phyloP scores from a whole-genome alignment of 2,113 vertebrate species.

The Etheostoma cragini region DNA sequence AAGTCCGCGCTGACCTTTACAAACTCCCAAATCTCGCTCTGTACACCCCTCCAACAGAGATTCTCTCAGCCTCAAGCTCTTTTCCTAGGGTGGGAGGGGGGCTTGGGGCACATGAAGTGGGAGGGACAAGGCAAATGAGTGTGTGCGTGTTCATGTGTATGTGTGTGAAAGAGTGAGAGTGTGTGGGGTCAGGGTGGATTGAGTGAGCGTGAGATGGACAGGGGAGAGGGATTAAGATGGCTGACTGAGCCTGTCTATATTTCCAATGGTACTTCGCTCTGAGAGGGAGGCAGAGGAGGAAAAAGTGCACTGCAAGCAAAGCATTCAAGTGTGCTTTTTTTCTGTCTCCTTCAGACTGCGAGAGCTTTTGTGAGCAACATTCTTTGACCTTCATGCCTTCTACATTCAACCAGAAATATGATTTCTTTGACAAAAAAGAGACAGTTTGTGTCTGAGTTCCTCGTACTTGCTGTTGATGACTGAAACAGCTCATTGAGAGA shows the following conservation, averaged over 20 bases:
- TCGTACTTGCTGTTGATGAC: slow-evolving; percentile 4
- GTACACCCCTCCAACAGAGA: slow-evolving; percentile 80
- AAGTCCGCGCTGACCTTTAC: slow-evolving; percentile 96
- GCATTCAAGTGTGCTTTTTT: slow-evolving; percentile 72
- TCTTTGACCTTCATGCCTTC: slow-evolving; percentile 37
- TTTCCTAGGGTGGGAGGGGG: slow-evolving; percentile 83
- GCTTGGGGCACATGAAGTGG: slow-evolving; percentile 78
- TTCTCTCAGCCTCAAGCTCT: slow-evolving; percentile 81
- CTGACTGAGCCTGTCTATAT: slow-evolving; percentile 84
- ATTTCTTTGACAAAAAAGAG: slow-evolving; percentile 22
- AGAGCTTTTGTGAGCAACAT: slow-evolving; percentile 47
- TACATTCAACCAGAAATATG: slow-evolving; percentile 45
- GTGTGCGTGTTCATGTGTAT: slow-evolving; percentile 74
- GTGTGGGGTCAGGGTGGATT: slow-evolving; percentile 84
- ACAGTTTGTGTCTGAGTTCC: slow-evolving; percentile 25
- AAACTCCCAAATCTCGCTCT: slow-evolving; percentile 90
- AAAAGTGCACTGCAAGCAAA: slow-evolving; percentile 74
- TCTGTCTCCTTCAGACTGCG: slow-evolving; percentile 53
- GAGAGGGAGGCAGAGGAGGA: slow-evolving; percentile 61
- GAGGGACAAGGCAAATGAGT: slow-evolving; percentile 82
- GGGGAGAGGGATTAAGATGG: slow-evolving; percentile 89
- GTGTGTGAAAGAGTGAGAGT: slow-evolving; percentile 80
- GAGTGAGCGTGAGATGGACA: slow-evolving; percentile 82
- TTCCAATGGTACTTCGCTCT: slow-evolving; percentile 83
- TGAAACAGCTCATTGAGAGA: slow-evolving; percentile 45